Evolutionary conservation across 1,140 invertebrate genomes (phyloP), one percentile per base, ranked within the genome.

Genomic region (Parapsyche elsis): DNA sequence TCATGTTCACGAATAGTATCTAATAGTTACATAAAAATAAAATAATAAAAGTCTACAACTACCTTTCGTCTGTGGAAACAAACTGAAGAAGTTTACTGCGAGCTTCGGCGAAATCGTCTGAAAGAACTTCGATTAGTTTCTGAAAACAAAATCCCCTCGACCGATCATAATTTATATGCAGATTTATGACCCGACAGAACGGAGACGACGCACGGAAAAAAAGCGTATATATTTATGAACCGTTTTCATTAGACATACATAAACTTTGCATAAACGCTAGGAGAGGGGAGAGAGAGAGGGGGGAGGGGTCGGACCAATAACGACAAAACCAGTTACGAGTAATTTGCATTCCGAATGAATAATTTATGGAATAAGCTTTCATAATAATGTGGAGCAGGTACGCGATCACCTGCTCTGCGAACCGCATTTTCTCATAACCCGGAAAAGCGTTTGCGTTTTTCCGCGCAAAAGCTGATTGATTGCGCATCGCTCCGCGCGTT

Each of bases 301-400:
- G 49, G 4, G 1, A 10, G 12, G 49, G 49, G 16, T 26, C 10
- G 57, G 53, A 19, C 53, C 75, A 59, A 70, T 67, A 67, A 78
- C 23, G 59, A 70, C 21, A 49, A 24, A 78, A 9, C 46, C 57
- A 24, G 59, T 46, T 70, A 78, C 44, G 76, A n/a, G 26, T 46
- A 67, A 78, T 78, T 78, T 70, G 46, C 76, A 78, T 78, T 67
- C 44, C 30, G 44, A 78, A 78, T 78, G 76, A 78, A 78, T 78
- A 78, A 78, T 78, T 78, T 70, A 78, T 78, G 64, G 49, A 67
- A 70, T 78, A 71, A 70, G 76, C 64, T 77, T 61, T 77, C 57
- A 44, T 77, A 53, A 23, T 77, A 53, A 59, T 77, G 24, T 61
- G 24, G 16, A 14, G 10, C 49, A 53, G 49, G 70, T 71, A 75